These are phyloP conservation scores for Xestia sexstrigata DNA, from an alignment of 2,888 invertebrate species.

Conservation along the genomic window DNA sequence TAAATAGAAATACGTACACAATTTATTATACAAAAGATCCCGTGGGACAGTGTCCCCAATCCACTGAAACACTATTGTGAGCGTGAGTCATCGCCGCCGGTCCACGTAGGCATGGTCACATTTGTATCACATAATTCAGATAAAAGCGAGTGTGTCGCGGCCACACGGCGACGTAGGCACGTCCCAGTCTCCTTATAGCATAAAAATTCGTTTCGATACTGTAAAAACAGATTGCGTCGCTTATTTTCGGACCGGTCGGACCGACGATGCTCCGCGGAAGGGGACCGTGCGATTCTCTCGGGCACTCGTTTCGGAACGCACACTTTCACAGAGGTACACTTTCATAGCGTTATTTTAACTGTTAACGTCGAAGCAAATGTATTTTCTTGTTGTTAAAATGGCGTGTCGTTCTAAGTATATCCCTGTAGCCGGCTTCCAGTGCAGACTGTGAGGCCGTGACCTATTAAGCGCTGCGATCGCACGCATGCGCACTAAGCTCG, in stretches of 20 bases:
- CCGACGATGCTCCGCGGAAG: slow-evolving; percentile 71
- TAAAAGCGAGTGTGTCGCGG: slow-evolving; percentile 63
- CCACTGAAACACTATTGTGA: slow-evolving; percentile 72
- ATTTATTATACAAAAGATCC: slow-evolving; percentile 61
- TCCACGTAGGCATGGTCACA: slow-evolving; percentile 75
- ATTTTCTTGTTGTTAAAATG: slow-evolving; percentile 71
- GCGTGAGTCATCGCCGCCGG: slow-evolving; percentile 76
- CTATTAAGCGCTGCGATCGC: slow-evolving; percentile 82
- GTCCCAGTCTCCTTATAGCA: slow-evolving; percentile 73
- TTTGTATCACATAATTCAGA: slow-evolving; percentile 71
- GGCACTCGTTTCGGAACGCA: slow-evolving; percentile 63
- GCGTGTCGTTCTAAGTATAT: slow-evolving; percentile 81
- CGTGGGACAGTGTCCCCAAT: slow-evolving; percentile 66
- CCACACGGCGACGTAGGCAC: slow-evolving; percentile 68
- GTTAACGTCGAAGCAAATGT: slow-evolving; percentile 41
- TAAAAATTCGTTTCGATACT: slow-evolving; percentile 69
- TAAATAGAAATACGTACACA: slow-evolving; percentile 65
- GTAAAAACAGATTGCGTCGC: slow-evolving; percentile 73
- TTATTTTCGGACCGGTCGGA: slow-evolving; percentile 77
- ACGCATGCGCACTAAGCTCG: slow-evolving; percentile 85
- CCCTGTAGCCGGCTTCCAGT: slow-evolving; percentile 82
- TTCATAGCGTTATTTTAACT: slow-evolving; percentile 62
- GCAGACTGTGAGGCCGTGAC: slow-evolving; percentile 88
- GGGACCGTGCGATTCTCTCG: slow-evolving; percentile 61
- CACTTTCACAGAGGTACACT: slow-evolving; percentile 59